phyloP scores from a whole-genome alignment of 2,888 invertebrate genomes.

The Drosophila acutilabella region DNA sequence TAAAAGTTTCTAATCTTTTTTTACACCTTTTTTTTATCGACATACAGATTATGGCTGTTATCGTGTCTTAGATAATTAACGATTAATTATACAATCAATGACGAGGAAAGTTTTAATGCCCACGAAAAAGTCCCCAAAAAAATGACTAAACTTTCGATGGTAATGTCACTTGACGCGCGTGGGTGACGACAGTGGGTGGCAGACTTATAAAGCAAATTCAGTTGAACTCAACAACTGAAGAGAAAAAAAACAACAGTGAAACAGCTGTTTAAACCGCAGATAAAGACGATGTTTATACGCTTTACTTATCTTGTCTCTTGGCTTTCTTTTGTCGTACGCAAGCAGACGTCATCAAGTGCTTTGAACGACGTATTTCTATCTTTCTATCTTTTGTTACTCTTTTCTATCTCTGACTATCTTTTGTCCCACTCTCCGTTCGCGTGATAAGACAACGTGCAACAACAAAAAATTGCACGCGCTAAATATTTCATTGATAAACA shows the following conservation, averaged over 20 bases:
- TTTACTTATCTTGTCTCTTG: conserved; percentile 10
- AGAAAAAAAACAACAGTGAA: conserved; percentile 30
- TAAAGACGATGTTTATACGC: conserved; percentile 38
- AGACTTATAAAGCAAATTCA: conserved; percentile 29
- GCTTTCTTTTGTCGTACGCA: conserved; percentile 31
- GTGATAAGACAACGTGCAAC: conserved; percentile 47
- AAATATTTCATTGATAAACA: conserved; percentile 62
- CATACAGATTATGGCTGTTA: conserved; percentile 20
- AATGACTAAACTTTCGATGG: conserved; percentile 36
- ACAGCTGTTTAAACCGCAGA: conserved; percentile 63
- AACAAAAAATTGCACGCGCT: conserved; percentile 62
- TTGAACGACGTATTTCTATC: conserved; percentile 9
- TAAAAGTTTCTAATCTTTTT: not conserved
- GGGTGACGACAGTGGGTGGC: conserved; percentile 14
- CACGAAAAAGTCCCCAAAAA: conserved; percentile 25
- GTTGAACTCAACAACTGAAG: conserved; percentile 12
- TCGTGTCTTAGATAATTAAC: conserved; percentile 52
- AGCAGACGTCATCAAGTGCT: conserved; percentile 50
- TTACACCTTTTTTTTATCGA: not conserved
- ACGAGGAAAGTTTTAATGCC: conserved; percentile 56
- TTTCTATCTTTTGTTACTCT: not conserved
- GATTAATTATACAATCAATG: conserved; percentile 46
- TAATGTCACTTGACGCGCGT: conserved; percentile 38
- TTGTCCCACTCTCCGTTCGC: conserved; percentile 6
- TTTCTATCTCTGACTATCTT: not conserved